A percentile compares a stretch with the other conserved stretches of the same genome.
phyloP scores from a whole-genome alignment of 2,113 vertebrate genomes.

The Gambusia holbrooki region DNA sequence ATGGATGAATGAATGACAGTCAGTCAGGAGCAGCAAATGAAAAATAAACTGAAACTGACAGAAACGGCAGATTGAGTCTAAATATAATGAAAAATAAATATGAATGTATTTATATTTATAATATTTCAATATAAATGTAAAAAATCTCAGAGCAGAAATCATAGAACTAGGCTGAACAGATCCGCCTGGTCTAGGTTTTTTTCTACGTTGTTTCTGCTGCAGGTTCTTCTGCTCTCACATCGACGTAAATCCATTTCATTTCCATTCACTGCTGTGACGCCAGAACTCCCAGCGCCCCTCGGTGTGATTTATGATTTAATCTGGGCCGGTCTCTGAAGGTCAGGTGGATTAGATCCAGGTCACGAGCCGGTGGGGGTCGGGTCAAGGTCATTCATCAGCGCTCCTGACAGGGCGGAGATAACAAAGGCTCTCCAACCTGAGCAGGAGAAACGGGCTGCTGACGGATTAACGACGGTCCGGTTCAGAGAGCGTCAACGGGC shows the following conservation, averaged over 20 bases:
- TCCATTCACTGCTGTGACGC: conserved; percentile 7
- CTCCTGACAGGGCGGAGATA: conserved; percentile 8
- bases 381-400: conserved; percentile 39
- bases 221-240: background rate
- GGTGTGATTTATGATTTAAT: conserved; percentile 53
- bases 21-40: too few species aligned
- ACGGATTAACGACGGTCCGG: conserved; percentile 23
- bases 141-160: too few species aligned
- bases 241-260: background rate
- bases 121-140: too few species aligned
- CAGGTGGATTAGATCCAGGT: conserved; percentile 37
- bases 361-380: conserved; percentile 15
- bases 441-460: conserved; percentile 27
- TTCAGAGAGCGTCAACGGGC: background rate
- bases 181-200: background rate
- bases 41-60: too few species aligned
- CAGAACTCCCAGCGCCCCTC: conserved; percentile 33
- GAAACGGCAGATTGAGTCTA: too few species aligned
- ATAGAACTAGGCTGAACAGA: too few species aligned
- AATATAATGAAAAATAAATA: too few species aligned
- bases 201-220: too few species aligned
- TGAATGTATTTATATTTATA: too few species aligned
- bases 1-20: too few species aligned
- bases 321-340: conserved; percentile 40
- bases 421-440: background rate